phyloP scores from a whole-genome alignment of 1,140 invertebrate genomes.

The Papilio dardanus region DNA sequence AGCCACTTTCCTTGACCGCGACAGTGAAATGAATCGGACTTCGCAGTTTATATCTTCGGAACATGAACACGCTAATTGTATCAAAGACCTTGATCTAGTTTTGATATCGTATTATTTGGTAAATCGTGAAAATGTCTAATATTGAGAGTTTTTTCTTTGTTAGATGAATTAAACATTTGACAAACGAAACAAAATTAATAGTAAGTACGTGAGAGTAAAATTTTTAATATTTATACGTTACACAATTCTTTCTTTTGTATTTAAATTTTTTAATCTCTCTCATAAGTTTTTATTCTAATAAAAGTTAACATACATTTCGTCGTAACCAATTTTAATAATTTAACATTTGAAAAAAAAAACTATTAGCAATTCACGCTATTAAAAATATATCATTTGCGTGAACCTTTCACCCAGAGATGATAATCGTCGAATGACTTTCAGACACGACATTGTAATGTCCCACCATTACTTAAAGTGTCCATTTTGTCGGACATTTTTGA shows the following conservation, averaged over 20 bases:
- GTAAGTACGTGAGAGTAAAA: too few species aligned
- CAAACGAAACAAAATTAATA: too few species aligned
- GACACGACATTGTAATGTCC: constrained; percentile 46
- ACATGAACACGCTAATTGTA: constrained; percentile 3
- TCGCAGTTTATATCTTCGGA: background rate
- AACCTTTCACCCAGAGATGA: constrained; percentile 52
- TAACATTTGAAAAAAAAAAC: background rate
- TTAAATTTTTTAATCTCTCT: too few species aligned
- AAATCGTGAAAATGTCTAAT: background rate
- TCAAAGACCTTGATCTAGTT: constrained; percentile 30
- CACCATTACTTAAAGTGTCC: constrained; percentile 39
- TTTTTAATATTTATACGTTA: too few species aligned
- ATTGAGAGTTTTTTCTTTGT: background rate
- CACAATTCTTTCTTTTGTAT: too few species aligned
- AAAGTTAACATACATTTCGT: background rate
- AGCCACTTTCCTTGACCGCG: constrained; percentile 33
- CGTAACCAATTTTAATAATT: background rate
- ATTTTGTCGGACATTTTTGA: background rate
- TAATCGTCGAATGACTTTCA: constrained; percentile 45
- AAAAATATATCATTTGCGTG: constrained; percentile 38
- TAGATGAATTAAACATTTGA: too few species aligned
- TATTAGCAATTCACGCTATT: constrained; percentile 28
- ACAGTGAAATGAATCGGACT: constrained; percentile 32
- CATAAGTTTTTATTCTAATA: too few species aligned
- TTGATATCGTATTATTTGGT: background rate